phyloP scores from a whole-genome alignment of 64 coral and sea anemone species.

The Porites lutea region DNA sequence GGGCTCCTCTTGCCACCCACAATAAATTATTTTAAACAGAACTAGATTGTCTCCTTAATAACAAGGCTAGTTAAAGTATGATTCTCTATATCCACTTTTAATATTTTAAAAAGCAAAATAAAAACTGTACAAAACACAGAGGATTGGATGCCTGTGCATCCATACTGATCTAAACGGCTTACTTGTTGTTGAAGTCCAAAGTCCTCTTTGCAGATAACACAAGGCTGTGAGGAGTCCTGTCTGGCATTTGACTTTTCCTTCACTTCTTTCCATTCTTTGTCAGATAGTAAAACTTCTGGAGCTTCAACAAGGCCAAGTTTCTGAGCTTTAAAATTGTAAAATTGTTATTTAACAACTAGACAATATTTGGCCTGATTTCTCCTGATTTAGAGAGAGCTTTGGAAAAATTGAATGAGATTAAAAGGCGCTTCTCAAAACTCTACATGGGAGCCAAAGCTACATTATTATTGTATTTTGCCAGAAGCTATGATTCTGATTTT shows the following conservation, averaged over 20 bases:
- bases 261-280: slow-evolving; percentile 92
- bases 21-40: no score
- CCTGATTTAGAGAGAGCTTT: no score
- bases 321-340: slow-evolving; percentile 66
- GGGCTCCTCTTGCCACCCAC: no score
- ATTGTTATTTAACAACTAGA: not conserved
- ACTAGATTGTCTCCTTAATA: no score
- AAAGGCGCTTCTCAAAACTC: no score
- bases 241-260: slow-evolving; percentile 93
- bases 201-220: slow-evolving; percentile 99
- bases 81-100: no score
- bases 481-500: no score
- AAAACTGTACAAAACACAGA: not conserved
- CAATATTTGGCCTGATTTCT: not conserved
- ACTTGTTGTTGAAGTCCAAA: slow-evolving; percentile 97
- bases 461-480: no score
- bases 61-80: no score
- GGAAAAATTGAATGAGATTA: no score
- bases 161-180: not conserved
- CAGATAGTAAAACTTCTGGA: slow-evolving; percentile 77
- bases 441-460: no score
- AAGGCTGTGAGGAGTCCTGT: slow-evolving; percentile 87
- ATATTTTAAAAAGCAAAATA: no score
- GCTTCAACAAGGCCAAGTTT: slow-evolving; percentile 92
- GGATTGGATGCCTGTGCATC: not conserved